Base-by-base conservation (phyloP, 2,113 vertebrate genomes). In the Ailurus styani region DNA sequence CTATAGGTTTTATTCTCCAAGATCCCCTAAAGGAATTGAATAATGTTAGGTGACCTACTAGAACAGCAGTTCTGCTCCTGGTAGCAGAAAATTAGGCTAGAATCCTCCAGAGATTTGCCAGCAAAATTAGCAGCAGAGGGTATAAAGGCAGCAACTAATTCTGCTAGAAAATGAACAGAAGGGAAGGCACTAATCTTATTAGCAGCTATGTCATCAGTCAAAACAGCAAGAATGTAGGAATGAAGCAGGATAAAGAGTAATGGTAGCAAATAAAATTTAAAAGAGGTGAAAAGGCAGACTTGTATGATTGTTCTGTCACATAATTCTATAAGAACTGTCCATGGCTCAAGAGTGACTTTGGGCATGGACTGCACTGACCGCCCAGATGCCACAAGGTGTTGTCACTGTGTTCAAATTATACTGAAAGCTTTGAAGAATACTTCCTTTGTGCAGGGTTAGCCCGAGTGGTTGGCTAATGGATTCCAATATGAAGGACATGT, bases 81-180 rank as follows among this genome's bases (percentile, higher is more conserved):
- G 88, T 93, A 95, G 97, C 98, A 97, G 96, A 97, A 97, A 98
- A 98, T 97, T 95, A 96, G 96, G 85, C 95, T 94, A 68, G 72
- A 93, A 97, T 87, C 23, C 96, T 96, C 95, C 3, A 40, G 97
- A 97, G 96, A 96, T 89, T 97, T 96, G 81, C 57, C 40, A 96
- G 91, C 23, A 95, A 98, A 98, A 98, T 97, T 96, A 98, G 86
- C 85, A 98, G 90, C 93, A 91, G 77, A 97, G 94, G 70, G 31
- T 93, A 52, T 81, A 96, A 98, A 94, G 91, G 90, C 90, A 96
- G 95, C 85, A 93, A 91, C 86, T 93, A 96, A 97, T 95, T 96
- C 95, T 94, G 62, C 88, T 94, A 91, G 94, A 97, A 96, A 97
- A 96, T 87, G 95, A 96, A 68, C 94, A 98, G 90, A 96, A 93